These are phyloP conservation scores for Metacarcinus magister DNA, from an alignment of 2,888 invertebrate species.

Conservation along the genomic window DNA sequence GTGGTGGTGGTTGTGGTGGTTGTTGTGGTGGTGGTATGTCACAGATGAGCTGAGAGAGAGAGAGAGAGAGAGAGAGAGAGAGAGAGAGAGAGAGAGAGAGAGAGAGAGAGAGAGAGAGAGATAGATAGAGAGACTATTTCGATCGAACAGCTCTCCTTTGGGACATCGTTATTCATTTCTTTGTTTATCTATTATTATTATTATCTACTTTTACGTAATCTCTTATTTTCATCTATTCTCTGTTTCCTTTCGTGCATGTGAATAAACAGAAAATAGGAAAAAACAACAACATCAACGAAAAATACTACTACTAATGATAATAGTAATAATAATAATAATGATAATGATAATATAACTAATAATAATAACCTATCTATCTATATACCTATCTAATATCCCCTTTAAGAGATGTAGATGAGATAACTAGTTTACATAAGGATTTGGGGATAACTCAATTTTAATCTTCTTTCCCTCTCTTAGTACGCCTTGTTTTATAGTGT, in stretches of 20 bases:
- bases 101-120: neutral
- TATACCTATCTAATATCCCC: too few relatives aligned
- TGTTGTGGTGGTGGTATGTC: neutral
- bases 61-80: constrained; percentile 58
- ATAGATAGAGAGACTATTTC: neutral
- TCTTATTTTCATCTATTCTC: too few relatives aligned
- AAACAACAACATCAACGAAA: neutral
- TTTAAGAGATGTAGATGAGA: too few relatives aligned
- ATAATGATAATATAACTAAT: too few relatives aligned
- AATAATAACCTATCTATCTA: too few relatives aligned
- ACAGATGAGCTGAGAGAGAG: neutral
- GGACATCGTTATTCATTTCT: neutral
- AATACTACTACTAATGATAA: too few relatives aligned
- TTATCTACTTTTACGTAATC: neutral
- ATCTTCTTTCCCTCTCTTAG: too few relatives aligned
- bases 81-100: constrained; percentile 29
- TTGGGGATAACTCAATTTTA: too few relatives aligned
- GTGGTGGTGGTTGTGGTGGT: neutral
- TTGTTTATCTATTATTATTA: neutral
- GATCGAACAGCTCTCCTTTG: neutral
- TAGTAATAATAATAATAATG: too few relatives aligned
- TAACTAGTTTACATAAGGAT: too few relatives aligned
- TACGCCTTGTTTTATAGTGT: too few relatives aligned
- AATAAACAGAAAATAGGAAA: too few relatives aligned
- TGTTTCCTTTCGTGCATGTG: neutral